phyloP scores from a whole-genome alignment of 2,113 vertebrate genomes.

The Zootoca vivipara region DNA sequence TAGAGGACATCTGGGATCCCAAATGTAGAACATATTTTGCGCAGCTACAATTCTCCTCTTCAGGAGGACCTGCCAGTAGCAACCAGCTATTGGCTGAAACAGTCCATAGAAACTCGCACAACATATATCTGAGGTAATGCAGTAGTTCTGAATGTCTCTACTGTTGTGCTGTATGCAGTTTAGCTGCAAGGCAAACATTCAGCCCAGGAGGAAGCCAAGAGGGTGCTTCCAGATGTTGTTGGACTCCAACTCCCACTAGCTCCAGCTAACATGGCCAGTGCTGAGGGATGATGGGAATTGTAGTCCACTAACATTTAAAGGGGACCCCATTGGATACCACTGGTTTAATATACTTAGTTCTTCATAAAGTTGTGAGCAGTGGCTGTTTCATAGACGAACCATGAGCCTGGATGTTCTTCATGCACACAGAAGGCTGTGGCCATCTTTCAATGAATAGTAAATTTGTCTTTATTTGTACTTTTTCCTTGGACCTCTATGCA shows the following conservation, averaged over 20 bases:
- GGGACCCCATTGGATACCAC: too few relatives aligned
- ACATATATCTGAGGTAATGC: not conserved
- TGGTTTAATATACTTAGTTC: too few relatives aligned
- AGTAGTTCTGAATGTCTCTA: not conserved
- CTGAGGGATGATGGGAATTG: too few relatives aligned
- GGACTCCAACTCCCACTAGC: too few relatives aligned
- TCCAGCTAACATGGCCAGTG: too few relatives aligned
- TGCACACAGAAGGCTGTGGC: not conserved
- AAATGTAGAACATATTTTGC: not conserved
- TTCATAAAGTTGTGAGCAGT: not conserved
- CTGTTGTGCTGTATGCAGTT: not conserved
- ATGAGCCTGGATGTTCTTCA: not conserved
- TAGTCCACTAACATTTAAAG: too few relatives aligned
- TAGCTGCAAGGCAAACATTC: not conserved
- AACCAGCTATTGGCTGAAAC: not conserved
- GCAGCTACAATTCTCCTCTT: not conserved
- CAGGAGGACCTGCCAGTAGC: too few relatives aligned
- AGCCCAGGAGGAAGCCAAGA: too few relatives aligned
- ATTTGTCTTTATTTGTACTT: not conserved
- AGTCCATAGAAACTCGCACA: not conserved
- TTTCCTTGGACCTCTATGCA: not conserved
- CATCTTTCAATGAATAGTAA: not conserved
- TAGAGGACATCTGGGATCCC: not conserved
- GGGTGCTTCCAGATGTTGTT: too few relatives aligned
- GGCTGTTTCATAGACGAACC: not conserved